Base-by-base conservation (phyloP, 2,113 vertebrate species). In the Columba livia region DNA sequence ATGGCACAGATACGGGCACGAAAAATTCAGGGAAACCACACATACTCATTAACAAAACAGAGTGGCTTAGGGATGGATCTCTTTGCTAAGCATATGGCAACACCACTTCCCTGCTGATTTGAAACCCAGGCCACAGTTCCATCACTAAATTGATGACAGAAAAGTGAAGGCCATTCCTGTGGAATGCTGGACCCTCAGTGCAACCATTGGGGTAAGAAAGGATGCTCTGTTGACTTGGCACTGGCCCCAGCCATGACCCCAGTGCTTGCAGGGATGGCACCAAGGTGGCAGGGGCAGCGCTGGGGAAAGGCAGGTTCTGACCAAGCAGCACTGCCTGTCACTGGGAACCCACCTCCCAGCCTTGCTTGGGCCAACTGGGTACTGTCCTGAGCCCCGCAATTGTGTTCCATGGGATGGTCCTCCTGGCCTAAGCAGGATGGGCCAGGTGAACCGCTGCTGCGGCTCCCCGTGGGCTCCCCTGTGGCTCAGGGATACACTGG, bases 271-370 rank as follows among this genome's bases (percentile, higher is more conserved):
- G 21, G 56, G 56, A 60, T 0, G 5, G 42, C 32, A 48, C 14
- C 2, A 4, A 75, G n/a, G 25, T 2, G 6, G 18, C 19, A 29
- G 2, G 32, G 28, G 12, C 5, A 2, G 12, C 1, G 5, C 54
- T 47, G 18, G 32, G 54, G 32, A 58, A 74, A n/a, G 24, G 54
- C 40, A 34, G 72, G 57, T n/a, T 36, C 15, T 36, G n/a, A 48
- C 13, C 1, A 4, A 48, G 42, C 56, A 60, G 42, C 56, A 48
- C 15, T 48, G n/a, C 42, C 26, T 0, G 11, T 57, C 42, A 60
- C 57, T 2, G 2, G 26, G 8, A 36, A 19, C 26, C n/a, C 25
- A 36, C 19, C 48, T 77, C n/a, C 26, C 73, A 50, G 42, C 26
- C 57, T 24, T 38, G n/a, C n/a, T 77, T 5, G 1, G 42, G 26